phyloP scores from a whole-genome alignment of 2,888 invertebrate species.

The Allygus modestus region DNA sequence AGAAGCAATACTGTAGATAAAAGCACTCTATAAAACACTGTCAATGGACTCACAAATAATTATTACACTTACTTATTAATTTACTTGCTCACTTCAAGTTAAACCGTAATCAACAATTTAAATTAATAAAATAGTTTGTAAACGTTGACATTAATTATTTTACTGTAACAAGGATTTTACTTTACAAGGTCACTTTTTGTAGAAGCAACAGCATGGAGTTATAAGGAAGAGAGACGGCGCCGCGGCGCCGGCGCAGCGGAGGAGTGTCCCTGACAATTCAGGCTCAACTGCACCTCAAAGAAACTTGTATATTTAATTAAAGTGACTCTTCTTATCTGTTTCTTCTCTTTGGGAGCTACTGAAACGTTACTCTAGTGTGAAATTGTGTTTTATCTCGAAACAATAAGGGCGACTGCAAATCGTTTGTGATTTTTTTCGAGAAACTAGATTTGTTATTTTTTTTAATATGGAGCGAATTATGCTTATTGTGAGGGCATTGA shows the following conservation, averaged over 20 bases:
- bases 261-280: slow-evolving; percentile 25
- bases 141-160: no score
- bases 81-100: no score
- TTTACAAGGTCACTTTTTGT: not conserved
- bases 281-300: slow-evolving; percentile 43
- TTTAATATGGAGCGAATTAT: no score
- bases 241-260: not conserved
- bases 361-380: slow-evolving; percentile 24
- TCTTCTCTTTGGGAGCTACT: not conserved
- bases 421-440: not conserved
- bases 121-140: no score
- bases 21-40: no score
- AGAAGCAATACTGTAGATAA: no score
- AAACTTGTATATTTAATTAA: slow-evolving; percentile 50
- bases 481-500: no score
- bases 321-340: slow-evolving; percentile 52
- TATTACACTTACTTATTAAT: no score
- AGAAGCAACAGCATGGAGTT: not conserved
- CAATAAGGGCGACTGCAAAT: not conserved
- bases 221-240: not conserved
- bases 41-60: no score
- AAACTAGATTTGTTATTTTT: no score
- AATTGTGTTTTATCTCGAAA: slow-evolving; percentile 51
- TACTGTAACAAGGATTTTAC: no score
- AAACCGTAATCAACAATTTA: no score